phyloP scores from a whole-genome alignment of 2,888 invertebrate species.

The Amaurobius ferox region DNA sequence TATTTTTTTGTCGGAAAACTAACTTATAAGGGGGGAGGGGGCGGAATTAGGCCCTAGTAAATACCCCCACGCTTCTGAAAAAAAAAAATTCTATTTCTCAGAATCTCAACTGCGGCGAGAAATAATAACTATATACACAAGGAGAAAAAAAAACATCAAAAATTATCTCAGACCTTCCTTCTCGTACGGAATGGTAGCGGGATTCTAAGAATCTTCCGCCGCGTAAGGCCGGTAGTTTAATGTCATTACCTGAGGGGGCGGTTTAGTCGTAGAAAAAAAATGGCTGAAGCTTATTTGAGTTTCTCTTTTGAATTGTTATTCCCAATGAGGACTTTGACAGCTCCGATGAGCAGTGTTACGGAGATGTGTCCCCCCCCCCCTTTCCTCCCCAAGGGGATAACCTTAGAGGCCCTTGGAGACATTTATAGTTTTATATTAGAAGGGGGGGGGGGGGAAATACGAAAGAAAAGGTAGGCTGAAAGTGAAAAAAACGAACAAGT shows the following conservation, averaged over 20 bases:
- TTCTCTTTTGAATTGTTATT: conserved; percentile 60
- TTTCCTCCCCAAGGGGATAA: background rate
- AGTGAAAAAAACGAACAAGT: background rate
- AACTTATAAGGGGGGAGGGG: too few relatives aligned
- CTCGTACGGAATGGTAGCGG: background rate
- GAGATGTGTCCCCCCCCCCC: background rate
- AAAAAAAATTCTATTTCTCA: conserved; percentile 72
- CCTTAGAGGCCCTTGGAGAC: background rate
- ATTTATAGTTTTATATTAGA: too few relatives aligned
- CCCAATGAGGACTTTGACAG: conserved; percentile 61
- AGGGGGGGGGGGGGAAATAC: background rate
- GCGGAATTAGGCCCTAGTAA: background rate
- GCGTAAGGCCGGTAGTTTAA: conserved; percentile 3
- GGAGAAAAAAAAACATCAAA: background rate
- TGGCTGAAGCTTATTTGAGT: conserved; percentile 32
- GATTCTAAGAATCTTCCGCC: background rate
- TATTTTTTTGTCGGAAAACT: background rate
- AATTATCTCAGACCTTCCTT: background rate
- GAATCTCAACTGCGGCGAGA: conserved; percentile 73
- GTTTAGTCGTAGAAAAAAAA: conserved; percentile 3
- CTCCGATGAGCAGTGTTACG: conserved; percentile 54
- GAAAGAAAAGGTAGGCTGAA: background rate
- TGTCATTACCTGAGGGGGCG: conserved; percentile 17
- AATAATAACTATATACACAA: conserved; percentile 13
- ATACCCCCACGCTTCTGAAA: background rate